Percentiles rank a stretch among this genome's conserved stretches.
These are phyloP conservation scores for Siphamia tubifer DNA, from an alignment of 2,113 vertebrate genomes.

Conservation along the genomic window DNA sequence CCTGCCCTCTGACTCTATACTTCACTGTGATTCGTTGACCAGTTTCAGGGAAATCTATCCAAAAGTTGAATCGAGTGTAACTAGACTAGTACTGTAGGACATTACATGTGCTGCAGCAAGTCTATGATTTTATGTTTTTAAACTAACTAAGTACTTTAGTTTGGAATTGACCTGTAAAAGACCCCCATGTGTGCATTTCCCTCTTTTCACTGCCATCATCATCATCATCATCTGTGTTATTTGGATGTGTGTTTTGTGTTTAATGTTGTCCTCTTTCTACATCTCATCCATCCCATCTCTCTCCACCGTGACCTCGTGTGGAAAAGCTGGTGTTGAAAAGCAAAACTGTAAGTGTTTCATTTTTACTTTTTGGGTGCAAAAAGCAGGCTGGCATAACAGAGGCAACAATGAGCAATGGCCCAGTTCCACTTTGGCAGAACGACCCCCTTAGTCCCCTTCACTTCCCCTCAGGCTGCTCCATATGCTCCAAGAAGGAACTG, in stretches of 20 bases:
- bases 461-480: slow-evolving; percentile 61
- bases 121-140: too few species aligned
- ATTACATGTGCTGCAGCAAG: too few species aligned
- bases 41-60: too few species aligned
- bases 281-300: slow-evolving; percentile 20
- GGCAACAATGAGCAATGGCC: slow-evolving; percentile 16
- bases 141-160: background rate
- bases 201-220: background rate
- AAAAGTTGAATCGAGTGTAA: too few species aligned
- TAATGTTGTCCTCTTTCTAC: slow-evolving; percentile 29
- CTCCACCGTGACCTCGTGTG: background rate
- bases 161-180: too few species aligned
- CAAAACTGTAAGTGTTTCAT: slow-evolving; percentile 21
- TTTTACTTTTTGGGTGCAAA: too few species aligned
- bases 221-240: background rate
- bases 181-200: background rate
- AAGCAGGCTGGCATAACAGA: background rate
- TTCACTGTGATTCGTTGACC: too few species aligned
- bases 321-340: slow-evolving; percentile 37
- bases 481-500: slow-evolving; percentile 31
- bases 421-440: slow-evolving; percentile 42
- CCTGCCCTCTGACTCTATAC: too few species aligned
- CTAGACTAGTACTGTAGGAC: too few species aligned
- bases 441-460: slow-evolving; percentile 13
- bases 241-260: background rate